Conservation (phyloP, 2,888 invertebrate genomes). For the Steromphala cineraria region DNA sequence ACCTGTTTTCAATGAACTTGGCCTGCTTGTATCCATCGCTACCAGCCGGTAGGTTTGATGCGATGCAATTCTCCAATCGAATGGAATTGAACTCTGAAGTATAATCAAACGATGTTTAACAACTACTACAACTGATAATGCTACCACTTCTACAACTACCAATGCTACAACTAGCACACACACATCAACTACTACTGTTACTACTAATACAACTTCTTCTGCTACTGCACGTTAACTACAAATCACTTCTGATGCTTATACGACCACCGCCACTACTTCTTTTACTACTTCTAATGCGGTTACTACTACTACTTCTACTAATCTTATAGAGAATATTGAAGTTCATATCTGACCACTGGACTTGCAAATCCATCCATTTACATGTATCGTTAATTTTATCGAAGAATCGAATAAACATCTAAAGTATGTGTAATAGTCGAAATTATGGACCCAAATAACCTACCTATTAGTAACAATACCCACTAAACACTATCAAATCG, state of each 20-base stretch:
- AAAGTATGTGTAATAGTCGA: no score
- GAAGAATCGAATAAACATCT: no score
- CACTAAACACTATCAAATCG: no score
- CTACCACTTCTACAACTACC: background rate
- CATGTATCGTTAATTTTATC: background rate
- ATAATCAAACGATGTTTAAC: background rate
- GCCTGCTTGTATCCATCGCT: no score
- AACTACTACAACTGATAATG: background rate
- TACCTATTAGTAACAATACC: no score
- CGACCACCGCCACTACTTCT: background rate
- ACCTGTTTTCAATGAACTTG: no score
- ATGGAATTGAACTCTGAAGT: no score
- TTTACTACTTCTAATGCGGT: background rate
- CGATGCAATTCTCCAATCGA: no score
- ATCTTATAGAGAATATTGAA: background rate
- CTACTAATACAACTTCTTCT: background rate
- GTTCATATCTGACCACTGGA: no score
- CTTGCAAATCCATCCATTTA: no score
- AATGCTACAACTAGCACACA: background rate
- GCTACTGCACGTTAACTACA: background rate
- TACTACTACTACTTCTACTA: background rate
- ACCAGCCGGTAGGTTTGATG: no score
- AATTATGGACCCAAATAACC: no score
- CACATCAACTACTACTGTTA: background rate
- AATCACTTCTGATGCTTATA: background rate